Base-by-base conservation (phyloP, 2,113 vertebrate species). In the Planiliza haematocheilus region DNA sequence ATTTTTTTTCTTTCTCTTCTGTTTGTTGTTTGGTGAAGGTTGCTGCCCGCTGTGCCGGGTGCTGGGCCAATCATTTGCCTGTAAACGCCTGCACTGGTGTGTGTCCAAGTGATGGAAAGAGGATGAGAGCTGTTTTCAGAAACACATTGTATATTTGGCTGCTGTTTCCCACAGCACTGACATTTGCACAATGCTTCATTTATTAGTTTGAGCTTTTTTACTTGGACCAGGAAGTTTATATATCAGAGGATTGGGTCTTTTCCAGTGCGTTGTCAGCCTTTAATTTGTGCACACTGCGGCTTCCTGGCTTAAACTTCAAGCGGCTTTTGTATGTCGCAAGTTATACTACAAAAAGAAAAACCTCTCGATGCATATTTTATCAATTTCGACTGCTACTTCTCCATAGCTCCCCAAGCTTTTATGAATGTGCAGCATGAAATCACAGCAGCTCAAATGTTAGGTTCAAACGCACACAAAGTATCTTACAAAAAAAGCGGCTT, bases 21-120 rank as follows among this genome's bases (percentile, higher is more conserved):
- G 16, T 87, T 71, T 74, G 68, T 63, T 38, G 53, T 79, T 62
- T 60, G 56, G 61, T 73, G 50, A 68, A 79, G 76, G 73, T 72
- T 70, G 48, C 21, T 34, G 0, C 70, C 74, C 11, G 64, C 75
- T 79, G 82, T 34, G 72, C 45, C 16, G 10, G 36, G 65, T 39
- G 77, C 71, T 75, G 52, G 10, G 66, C 46, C 74, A 51, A 60
- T 78, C 67, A 60, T 78, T 74, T 48, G 42, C 39, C 67, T 82
- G 67, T 64, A 50, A 82, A 76, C 3, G 4, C 38, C 24, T 46
- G 55, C 17, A 39, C 36, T 7, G 30, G 36, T 57, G 48, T 51
- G 63, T 63, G 55, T 60, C 60, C 39, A 17, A 51, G 63, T 56
- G 63, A 70, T 42, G 52, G 58, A 68, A 68, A 43, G 17, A 50